A percentile compares a stretch with the other conserved stretches of the same genome.
Evolutionary conservation across 1,140 invertebrate genomes (phyloP).

Genomic region (Panagrolaimus sp.): DNA sequence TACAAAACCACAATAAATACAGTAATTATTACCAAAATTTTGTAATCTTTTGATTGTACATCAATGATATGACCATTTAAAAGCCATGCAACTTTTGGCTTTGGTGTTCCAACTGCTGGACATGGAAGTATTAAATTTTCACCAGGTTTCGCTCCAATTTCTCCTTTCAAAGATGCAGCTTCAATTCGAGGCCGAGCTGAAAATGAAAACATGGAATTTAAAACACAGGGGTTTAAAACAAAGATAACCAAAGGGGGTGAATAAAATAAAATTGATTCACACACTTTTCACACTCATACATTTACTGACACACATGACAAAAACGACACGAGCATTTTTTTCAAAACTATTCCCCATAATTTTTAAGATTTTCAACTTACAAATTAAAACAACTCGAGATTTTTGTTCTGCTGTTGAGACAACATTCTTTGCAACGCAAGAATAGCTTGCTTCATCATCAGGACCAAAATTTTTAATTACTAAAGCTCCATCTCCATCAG

Average conservation of each 20-base stretch:
- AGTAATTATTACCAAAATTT: neutral
- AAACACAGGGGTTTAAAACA: neutral
- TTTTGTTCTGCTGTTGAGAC: slow-evolving; percentile 60
- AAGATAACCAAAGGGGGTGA: neutral
- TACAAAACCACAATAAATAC: slow-evolving; percentile 24
- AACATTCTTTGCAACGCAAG: slow-evolving; percentile 60
- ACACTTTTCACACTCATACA: slow-evolving; percentile 9
- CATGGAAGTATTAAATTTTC: slow-evolving; percentile 57
- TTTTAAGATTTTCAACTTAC: slow-evolving; percentile 60
- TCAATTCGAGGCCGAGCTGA: slow-evolving; percentile 59
- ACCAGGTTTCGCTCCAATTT: slow-evolving; percentile 39
- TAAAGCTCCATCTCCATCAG: slow-evolving; percentile 44
- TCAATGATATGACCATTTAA: slow-evolving; percentile 38
- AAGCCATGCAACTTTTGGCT: slow-evolving; percentile 63
- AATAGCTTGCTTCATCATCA: slow-evolving; percentile 60
- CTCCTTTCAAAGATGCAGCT: slow-evolving; percentile 47
- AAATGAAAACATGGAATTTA: slow-evolving; percentile 19
- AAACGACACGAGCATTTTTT: slow-evolving; percentile 26
- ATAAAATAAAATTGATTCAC: slow-evolving; percentile 28
- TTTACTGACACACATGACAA: slow-evolving; percentile 60
- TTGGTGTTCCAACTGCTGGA: slow-evolving; percentile 61
- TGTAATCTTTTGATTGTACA: neutral
- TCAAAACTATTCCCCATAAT: slow-evolving; percentile 49
- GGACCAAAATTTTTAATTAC: slow-evolving; percentile 38
- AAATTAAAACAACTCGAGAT: slow-evolving; percentile 59